Conservation (phyloP, 2,113 vertebrate species). For the Sitta europaea region DNA sequence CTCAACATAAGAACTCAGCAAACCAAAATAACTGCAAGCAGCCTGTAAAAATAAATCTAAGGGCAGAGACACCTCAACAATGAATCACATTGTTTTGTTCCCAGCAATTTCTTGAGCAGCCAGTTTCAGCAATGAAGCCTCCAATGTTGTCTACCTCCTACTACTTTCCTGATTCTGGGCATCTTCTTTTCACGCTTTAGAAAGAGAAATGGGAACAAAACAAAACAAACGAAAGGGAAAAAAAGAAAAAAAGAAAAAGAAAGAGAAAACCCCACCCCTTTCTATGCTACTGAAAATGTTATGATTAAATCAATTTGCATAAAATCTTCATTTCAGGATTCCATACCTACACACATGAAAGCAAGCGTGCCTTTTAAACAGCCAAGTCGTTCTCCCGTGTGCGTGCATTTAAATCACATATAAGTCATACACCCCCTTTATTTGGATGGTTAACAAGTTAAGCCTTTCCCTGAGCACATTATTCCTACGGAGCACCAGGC, state of each 20-base stretch:
- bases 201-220: background rate
- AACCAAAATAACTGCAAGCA: conserved; percentile 66
- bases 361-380: background rate
- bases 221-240: background rate
- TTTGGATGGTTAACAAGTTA: background rate
- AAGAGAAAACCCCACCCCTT: background rate
- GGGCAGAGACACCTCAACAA: conserved; percentile 67
- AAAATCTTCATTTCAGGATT: background rate
- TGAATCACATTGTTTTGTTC: conserved; percentile 72
- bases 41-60: conserved; percentile 52
- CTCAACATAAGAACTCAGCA: conserved; percentile 25
- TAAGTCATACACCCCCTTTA: background rate
- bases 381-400: fast-evolving
- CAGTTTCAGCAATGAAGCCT: conserved; percentile 52
- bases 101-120: conserved; percentile 60
- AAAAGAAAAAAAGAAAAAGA: background rate
- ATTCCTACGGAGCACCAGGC: fast-evolving
- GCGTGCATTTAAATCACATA: fast-evolving
- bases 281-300: background rate
- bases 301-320: background rate
- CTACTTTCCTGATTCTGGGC: background rate
- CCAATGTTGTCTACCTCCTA: background rate
- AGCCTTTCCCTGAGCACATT: background rate
- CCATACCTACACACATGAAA: background rate
- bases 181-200: background rate